Evolutionary conservation across 2,797 vertebrate species (phyloP).

Genomic region (Sebastes itinus): DNA sequence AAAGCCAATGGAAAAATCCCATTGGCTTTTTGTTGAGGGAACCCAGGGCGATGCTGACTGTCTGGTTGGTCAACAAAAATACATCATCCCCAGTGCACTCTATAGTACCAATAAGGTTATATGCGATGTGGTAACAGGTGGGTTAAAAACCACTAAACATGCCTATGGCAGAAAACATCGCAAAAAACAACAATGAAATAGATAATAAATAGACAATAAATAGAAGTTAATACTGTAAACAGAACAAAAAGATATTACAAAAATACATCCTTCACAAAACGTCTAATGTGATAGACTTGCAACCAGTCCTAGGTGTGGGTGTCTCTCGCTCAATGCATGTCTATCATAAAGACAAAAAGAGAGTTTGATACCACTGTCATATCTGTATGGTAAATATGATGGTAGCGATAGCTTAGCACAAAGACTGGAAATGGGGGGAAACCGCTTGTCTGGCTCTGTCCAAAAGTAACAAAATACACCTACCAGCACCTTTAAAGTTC

Average conservation of each 20-base stretch:
- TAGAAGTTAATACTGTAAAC: not conserved
- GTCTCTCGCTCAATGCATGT: no score
- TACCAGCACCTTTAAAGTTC: not conserved
- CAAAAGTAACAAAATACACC: not conserved
- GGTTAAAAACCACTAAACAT: not conserved
- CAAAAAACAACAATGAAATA: not conserved
- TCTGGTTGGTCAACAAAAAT: no score
- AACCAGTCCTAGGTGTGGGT: not conserved
- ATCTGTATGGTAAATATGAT: not conserved
- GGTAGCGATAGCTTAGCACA: not conserved
- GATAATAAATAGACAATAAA: not conserved
- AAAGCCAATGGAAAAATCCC: no score
- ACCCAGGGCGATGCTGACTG: no score
- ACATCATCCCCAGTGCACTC: fast-evolving
- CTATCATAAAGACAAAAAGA: not conserved
- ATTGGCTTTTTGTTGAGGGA: no score
- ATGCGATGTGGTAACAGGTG: not conserved
- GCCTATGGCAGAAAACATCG: not conserved
- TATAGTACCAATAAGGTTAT: not conserved
- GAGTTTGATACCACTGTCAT: not conserved
- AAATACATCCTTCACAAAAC: not conserved
- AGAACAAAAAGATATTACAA: not conserved
- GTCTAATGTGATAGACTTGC: not conserved
- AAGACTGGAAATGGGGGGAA: not conserved
- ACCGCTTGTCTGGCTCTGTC: not conserved